Percentiles rank a stretch among this genome's conserved stretches.
phyloP scores from a whole-genome alignment of 2,888 invertebrate species.

The Sabatieria punctata region DNA sequence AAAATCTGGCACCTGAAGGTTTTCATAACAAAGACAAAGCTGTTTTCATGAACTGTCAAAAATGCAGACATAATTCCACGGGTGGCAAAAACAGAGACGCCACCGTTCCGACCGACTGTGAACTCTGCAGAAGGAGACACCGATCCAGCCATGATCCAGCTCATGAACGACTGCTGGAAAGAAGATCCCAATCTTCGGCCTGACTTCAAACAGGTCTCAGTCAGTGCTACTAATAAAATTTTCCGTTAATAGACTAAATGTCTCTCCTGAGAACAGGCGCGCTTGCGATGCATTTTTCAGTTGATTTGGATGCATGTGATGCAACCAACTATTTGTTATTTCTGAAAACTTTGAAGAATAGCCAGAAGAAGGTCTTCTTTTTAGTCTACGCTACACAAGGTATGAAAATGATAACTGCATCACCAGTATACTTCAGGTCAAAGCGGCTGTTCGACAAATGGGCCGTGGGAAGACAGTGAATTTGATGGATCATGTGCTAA shows the following conservation, averaged over 20 bases:
- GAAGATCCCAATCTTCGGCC: conserved; percentile 1
- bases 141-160: conserved; percentile 2
- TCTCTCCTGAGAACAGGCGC: no score
- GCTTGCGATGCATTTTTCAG: no score
- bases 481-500: not conserved
- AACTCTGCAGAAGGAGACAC: not conserved
- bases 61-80: conserved; percentile 5
- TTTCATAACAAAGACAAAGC: no score
- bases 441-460: conserved; percentile 1
- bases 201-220: not conserved
- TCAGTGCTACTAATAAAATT: not conserved
- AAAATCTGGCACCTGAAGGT: not conserved
- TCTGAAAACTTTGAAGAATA: no score
- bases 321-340: no score
- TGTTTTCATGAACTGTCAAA: no score
- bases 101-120: conserved; percentile 18
- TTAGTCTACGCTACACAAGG: no score
- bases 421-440: no score
- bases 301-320: no score
- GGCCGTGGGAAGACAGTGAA: not conserved
- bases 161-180: conserved; percentile 6
- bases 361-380: no score
- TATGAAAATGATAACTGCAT: no score
- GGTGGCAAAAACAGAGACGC: conserved; percentile 8
- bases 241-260: no score